phyloP scores from a whole-genome alignment of 2,113 vertebrate species.

The Rissa tridactyla region DNA sequence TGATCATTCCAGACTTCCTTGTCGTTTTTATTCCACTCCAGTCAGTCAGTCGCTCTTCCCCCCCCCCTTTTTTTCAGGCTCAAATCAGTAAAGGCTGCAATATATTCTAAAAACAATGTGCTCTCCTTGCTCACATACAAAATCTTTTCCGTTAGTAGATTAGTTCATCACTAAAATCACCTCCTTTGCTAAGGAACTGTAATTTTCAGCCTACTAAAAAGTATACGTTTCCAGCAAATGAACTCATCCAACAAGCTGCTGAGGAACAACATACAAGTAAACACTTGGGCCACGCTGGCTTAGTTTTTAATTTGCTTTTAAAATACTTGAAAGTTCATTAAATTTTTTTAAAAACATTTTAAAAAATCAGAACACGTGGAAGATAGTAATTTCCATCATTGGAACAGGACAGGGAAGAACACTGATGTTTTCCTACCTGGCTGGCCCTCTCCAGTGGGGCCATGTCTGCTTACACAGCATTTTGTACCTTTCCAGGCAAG shows the following conservation, averaged over 20 bases:
- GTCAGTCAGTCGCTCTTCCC: background rate
- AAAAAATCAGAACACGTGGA: rapidly evolving
- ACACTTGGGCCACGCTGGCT: background rate
- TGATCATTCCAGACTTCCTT: background rate
- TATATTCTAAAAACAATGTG: background rate
- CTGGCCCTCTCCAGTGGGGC: slow-evolving; percentile 93
- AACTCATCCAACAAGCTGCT: background rate
- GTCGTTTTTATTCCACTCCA: background rate
- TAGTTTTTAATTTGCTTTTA: background rate
- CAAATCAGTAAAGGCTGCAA: background rate
- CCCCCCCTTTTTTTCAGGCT: background rate
- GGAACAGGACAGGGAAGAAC: background rate
- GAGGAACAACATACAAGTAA: background rate
- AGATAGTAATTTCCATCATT: background rate
- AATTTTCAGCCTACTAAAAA: background rate
- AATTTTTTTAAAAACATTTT: background rate
- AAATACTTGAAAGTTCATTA: background rate
- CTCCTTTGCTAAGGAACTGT: background rate
- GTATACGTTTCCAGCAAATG: background rate
- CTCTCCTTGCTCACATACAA: background rate
- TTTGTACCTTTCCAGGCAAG: slow-evolving; percentile 96
- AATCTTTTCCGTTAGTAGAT: background rate
- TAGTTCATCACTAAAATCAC: background rate
- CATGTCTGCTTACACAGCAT: slow-evolving; percentile 97
- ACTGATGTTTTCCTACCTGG: slow-evolving; percentile 77